Evolutionary conservation across 2,888 invertebrate species (phyloP).

Genomic region (Rhopalosiphum nymphaeae): DNA sequence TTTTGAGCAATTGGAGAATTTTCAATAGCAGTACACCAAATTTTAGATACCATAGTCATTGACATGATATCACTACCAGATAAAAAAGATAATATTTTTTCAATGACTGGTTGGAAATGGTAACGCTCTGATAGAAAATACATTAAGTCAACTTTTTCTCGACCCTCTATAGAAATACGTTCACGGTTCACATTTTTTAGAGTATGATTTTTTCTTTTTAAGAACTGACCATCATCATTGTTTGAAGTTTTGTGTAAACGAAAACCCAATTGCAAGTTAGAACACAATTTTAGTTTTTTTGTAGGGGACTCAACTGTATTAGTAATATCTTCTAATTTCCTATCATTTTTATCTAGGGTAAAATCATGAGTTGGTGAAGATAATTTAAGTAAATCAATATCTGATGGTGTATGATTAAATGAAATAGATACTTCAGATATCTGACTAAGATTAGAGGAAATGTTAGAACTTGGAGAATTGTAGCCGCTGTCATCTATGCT

Average conservation of each 20-base stretch:
- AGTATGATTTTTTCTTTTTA: constrained; percentile 26
- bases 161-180: constrained; percentile 67
- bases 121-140: constrained; percentile 70
- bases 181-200: neutral
- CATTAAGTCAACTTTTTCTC: constrained; percentile 69
- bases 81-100: constrained; percentile 70
- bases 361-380: constrained; percentile 11
- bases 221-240: neutral
- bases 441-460: constrained; percentile 34
- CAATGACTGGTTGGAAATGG: constrained; percentile 69
- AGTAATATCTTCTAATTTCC: constrained; percentile 33
- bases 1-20: constrained; percentile 53
- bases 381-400: constrained; percentile 22
- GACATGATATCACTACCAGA: constrained; percentile 70
- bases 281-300: constrained; percentile 50
- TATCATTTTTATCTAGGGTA: neutral
- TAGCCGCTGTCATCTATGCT: constrained; percentile 59
- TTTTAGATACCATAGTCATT: constrained; percentile 70
- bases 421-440: constrained; percentile 50
- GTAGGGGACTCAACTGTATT: constrained; percentile 30
- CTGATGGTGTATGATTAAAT: constrained; percentile 25
- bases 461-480: constrained; percentile 35
- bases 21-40: constrained; percentile 70
- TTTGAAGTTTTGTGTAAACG: constrained; percentile 26
- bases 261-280: constrained; percentile 2